These are phyloP conservation scores for Cynodonichthys magdalenae DNA, from an alignment of 2,797 vertebrate genomes.

Conservation along the genomic window DNA sequence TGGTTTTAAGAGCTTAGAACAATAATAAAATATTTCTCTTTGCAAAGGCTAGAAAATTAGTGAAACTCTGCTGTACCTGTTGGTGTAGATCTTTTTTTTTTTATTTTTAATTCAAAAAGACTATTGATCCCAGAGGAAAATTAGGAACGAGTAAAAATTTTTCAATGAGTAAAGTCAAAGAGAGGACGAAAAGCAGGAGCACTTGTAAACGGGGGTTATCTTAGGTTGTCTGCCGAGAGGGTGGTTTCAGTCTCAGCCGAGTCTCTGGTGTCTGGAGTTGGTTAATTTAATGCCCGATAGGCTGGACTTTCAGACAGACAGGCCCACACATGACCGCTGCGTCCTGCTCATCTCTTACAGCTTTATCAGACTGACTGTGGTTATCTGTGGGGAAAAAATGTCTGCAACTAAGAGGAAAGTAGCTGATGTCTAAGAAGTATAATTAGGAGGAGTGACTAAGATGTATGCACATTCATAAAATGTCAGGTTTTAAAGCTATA, in stretches of 20 bases:
- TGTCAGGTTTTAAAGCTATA: background rate
- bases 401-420: background rate
- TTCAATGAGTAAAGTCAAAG: constrained; percentile 13
- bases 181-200: constrained; percentile 17
- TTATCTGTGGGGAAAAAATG: background rate
- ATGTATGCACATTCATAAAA: background rate
- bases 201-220: constrained; percentile 52
- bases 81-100: no score
- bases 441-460: background rate
- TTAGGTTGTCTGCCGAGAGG: constrained; percentile 37
- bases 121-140: no score
- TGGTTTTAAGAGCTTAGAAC: constrained; percentile 12
- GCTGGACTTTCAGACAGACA: constrained; percentile 15
- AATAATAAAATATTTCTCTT: constrained; percentile 20
- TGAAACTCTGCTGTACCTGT: constrained; percentile 7
- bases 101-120: no score
- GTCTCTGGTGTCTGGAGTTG: constrained; percentile 37
- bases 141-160: no score
- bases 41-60: background rate
- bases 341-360: constrained; percentile 20
- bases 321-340: constrained; percentile 15
- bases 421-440: background rate
- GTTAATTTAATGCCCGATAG: constrained; percentile 27
- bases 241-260: constrained; percentile 29
- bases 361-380: constrained; percentile 1